Percentiles rank a stretch among this genome's conserved stretches.
These are phyloP conservation scores for Beaufortia kweichowensis DNA, from an alignment of 2,113 vertebrate genomes.

Conservation along the genomic window DNA sequence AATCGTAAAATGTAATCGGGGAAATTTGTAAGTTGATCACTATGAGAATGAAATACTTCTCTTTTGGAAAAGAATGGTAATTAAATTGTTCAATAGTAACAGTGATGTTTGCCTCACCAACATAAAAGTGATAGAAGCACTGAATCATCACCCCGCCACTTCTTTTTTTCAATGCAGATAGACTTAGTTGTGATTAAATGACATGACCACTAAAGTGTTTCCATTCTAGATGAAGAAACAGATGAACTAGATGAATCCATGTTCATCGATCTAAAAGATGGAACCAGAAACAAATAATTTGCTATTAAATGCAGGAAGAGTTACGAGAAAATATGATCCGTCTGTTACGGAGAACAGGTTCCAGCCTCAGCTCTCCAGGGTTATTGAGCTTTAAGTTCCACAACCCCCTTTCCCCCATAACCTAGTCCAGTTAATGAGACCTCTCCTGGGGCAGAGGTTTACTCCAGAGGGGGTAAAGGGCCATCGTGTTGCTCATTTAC, in stretches of 20 bases:
- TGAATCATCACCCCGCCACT: too few species aligned
- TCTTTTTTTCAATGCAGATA: background rate
- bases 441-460: constrained; percentile 79
- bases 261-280: background rate
- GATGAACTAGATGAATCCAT: too few species aligned
- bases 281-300: constrained; percentile 1
- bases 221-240: too few species aligned
- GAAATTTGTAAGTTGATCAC: too few species aligned
- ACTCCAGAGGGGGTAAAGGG: constrained; percentile 82
- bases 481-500: constrained; percentile 88
- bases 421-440: constrained; percentile 77
- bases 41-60: too few species aligned
- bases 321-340: background rate
- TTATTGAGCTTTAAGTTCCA: constrained; percentile 62
- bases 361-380: constrained; percentile 56
- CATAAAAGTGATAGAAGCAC: background rate
- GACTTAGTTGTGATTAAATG: background rate
- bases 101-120: too few species aligned
- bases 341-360: background rate
- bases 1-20: too few species aligned
- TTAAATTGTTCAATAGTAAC: too few species aligned
- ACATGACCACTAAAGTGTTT: background rate
- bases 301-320: background rate
- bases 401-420: constrained; percentile 17
- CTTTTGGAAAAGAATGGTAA: too few species aligned